phyloP scores from a whole-genome alignment of 2,888 invertebrate species.

The Alentia gelatinosa region DNA sequence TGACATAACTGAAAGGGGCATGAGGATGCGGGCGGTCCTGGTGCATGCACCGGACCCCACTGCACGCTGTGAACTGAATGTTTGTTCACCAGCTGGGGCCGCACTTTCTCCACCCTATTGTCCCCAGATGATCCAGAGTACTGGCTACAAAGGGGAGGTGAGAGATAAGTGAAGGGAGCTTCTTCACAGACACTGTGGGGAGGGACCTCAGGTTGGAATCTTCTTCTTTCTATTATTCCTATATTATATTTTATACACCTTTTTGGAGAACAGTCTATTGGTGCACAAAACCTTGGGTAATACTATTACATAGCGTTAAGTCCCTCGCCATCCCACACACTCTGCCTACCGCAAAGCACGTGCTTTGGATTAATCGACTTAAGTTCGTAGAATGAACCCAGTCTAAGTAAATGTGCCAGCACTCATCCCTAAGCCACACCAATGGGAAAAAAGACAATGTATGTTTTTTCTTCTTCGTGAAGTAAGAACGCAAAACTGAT shows the following conservation, averaged over 20 bases:
- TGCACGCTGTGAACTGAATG: background rate
- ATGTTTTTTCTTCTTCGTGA: background rate
- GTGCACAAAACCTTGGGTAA: no score
- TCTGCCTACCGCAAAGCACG: background rate
- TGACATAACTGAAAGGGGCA: background rate
- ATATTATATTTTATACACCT: no score
- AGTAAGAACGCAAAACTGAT: background rate
- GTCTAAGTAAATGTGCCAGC: background rate
- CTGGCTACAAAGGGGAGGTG: background rate
- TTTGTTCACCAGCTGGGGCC: background rate
- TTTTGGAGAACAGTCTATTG: no score
- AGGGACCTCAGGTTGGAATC: no score
- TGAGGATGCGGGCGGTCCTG: background rate
- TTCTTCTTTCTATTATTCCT: no score
- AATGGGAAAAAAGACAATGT: background rate
- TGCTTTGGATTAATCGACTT: background rate
- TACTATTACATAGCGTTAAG: no score
- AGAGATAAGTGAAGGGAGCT: background rate
- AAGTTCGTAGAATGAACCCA: background rate
- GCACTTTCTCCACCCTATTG: background rate
- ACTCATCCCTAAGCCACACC: background rate
- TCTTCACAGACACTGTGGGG: no score
- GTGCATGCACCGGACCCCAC: background rate
- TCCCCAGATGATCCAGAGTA: background rate
- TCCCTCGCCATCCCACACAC: background rate